Conservation (phyloP, 2,888 invertebrate genomes). For the Hemistola chrysoprasaria region DNA sequence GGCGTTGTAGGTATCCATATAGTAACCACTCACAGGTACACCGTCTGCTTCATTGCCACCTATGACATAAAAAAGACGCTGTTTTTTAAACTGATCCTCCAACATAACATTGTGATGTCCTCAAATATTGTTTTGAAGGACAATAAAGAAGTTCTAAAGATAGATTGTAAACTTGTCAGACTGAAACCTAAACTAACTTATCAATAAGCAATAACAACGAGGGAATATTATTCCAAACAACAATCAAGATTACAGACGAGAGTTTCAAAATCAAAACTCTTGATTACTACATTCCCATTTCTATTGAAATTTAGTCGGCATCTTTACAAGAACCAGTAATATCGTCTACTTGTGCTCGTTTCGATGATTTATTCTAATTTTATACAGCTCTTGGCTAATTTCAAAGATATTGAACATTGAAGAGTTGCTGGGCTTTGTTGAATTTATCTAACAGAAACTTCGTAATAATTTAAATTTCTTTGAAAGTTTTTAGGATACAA, state of each 20-base stretch:
- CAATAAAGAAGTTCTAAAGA: too few relatives aligned
- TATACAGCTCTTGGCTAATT: conserved; percentile 11
- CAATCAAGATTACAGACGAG: conserved; percentile 9
- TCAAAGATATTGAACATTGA: conserved; percentile 11
- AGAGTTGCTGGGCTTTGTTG: not conserved
- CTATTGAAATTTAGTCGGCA: conserved; percentile 17
- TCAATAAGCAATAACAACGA: conserved; percentile 1
- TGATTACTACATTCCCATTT: conserved; percentile 15
- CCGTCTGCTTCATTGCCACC: too few relatives aligned
- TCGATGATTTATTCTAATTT: conserved; percentile 18
- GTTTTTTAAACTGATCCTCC: too few relatives aligned
- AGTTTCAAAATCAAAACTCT: conserved; percentile 12
- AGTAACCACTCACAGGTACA: too few relatives aligned
- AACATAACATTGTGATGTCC: too few relatives aligned
- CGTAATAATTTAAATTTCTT: not conserved
- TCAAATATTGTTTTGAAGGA: too few relatives aligned
- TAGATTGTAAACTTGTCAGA: too few relatives aligned
- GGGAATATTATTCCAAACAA: conserved; percentile 1
- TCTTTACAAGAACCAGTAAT: conserved; percentile 10
- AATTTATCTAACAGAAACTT: conserved; percentile 1
- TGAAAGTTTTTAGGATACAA: too few relatives aligned
- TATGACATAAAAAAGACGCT: too few relatives aligned
- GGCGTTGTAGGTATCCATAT: too few relatives aligned
- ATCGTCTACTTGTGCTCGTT: conserved; percentile 10
- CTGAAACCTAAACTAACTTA: too few relatives aligned